phyloP scores from a whole-genome alignment of 2,797 vertebrate genomes.

The Cottoperca gobio region DNA sequence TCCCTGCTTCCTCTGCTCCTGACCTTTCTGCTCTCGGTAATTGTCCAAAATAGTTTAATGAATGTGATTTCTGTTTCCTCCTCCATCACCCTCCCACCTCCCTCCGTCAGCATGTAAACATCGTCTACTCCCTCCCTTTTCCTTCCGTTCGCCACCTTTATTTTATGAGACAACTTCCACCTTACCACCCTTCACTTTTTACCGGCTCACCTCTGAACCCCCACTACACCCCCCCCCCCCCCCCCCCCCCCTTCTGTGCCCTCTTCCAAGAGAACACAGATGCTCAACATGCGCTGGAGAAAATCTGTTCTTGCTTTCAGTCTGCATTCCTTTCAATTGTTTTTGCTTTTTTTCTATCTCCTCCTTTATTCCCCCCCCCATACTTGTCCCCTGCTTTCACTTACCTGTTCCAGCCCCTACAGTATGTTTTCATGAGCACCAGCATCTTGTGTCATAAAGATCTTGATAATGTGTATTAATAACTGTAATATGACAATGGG shows the following conservation, averaged over 20 bases:
- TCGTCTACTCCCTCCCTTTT: not conserved
- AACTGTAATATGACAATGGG: too few species aligned
- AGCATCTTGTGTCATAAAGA: too few species aligned
- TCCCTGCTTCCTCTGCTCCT: conserved; percentile 3
- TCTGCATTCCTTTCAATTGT: conserved; percentile 45
- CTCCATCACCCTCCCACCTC: not conserved
- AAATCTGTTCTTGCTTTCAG: conserved; percentile 48
- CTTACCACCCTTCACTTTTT: not conserved
- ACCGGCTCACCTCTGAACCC: conserved; percentile 4
- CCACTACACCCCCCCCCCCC: too few species aligned
- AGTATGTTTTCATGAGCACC: too few species aligned
- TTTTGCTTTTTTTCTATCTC: conserved; percentile 13
- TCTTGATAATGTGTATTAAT: too few species aligned
- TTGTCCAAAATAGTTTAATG: not conserved
- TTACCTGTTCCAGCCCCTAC: not conserved
- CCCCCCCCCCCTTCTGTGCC: not conserved
- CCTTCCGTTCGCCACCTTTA: not conserved
- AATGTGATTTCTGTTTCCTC: not conserved
- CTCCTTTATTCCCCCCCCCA: not conserved
- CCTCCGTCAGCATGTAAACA: not conserved
- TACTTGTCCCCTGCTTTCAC: not conserved
- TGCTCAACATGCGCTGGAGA: conserved; percentile 44
- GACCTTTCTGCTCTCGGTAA: conserved; percentile 19
- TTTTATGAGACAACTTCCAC: not conserved
- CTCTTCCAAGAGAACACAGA: conserved; percentile 41